A percentile compares a stretch with the other conserved stretches of the same genome.
phyloP scores from a whole-genome alignment of 2,888 invertebrate species.

The Dryadula phaetusa region DNA sequence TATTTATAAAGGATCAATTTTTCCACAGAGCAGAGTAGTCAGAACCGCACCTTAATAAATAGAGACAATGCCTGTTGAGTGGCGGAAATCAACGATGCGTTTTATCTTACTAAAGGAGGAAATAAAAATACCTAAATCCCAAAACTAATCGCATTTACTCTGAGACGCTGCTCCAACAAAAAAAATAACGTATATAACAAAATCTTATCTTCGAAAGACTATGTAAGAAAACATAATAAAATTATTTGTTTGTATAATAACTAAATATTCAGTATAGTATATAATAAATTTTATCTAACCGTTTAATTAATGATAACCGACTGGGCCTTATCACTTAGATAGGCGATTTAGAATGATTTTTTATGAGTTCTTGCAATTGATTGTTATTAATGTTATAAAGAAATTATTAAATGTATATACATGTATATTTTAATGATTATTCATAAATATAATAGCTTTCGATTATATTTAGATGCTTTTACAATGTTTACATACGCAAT shows the following conservation, averaged over 20 bases:
- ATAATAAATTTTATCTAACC: slow-evolving; percentile 11
- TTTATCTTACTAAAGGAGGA: too few relatives aligned
- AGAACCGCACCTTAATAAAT: too few relatives aligned
- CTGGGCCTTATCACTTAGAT: slow-evolving; percentile 12
- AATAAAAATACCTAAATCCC: too few relatives aligned
- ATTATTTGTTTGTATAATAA: slow-evolving; percentile 9
- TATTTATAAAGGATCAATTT: too few relatives aligned
- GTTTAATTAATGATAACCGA: slow-evolving; percentile 19
- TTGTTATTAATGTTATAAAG: background rate
- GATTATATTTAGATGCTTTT: background rate
- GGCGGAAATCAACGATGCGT: too few relatives aligned
- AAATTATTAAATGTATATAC: too few relatives aligned
- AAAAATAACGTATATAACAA: background rate
- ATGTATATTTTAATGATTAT: background rate
- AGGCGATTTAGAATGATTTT: slow-evolving; percentile 17
- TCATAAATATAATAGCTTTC: slow-evolving; percentile 5
- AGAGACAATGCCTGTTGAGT: too few relatives aligned
- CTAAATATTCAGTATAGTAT: slow-evolving; percentile 16
- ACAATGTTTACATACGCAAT: background rate
- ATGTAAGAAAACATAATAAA: background rate
- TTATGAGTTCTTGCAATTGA: background rate
- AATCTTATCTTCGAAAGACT: slow-evolving; percentile 11
- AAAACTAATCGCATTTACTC: too few relatives aligned
- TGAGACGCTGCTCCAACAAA: background rate
- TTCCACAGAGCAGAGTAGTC: too few relatives aligned